Evolutionary conservation across 2,888 invertebrate species (phyloP), one percentile per base, ranked within the genome.

Genomic region (Rhimphoctona megacephalus): DNA sequence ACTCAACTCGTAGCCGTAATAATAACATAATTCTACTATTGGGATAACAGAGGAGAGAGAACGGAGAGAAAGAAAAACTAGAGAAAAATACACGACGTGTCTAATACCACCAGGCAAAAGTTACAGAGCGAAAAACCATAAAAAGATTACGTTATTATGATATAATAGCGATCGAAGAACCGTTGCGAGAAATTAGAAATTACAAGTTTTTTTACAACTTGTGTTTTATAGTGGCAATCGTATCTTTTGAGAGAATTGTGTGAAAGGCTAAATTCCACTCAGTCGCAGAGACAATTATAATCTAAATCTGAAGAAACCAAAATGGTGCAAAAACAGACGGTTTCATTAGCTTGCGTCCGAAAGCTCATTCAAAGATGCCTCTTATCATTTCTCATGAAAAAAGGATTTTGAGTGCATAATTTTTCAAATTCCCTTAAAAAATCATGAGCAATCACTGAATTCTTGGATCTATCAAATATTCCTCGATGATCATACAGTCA

Each of bases 11-110:
- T 66, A 61, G 72, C 77, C 73, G 83, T 78, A 84, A 84, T 81
- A 86, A 82, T 76, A 67, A 67, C 67, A 86, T 86, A 81, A 86
- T 83, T 86, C 83, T 49, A 46, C 69, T 73, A 81, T 83, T 81
- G 86, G 57, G 52, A 30, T 61, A 61, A 17, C 30, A 30, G 30
- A 30, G 7, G 6, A 73, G 43, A 73, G 36, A 57, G 67, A 46
- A 39, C n/a, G 6, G 17, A 64, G 52, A 43, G 66, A 22, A 33
- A 73, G 74, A 54, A 30, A 5, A 43, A 76, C 70, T n/a, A 70
- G 30, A 49, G 36, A 14, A 78, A 52, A 39, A 46, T 6, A 14
- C 19, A 39, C 30, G 1, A 19, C 1, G 19, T 8, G 14, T 72
- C n/a, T 19, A 52, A 30, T 52, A 19, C 43, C 36, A 46, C 0